Evolutionary conservation across 2,888 invertebrate genomes (phyloP).

Genomic region (Callyntrura sp.): DNA sequence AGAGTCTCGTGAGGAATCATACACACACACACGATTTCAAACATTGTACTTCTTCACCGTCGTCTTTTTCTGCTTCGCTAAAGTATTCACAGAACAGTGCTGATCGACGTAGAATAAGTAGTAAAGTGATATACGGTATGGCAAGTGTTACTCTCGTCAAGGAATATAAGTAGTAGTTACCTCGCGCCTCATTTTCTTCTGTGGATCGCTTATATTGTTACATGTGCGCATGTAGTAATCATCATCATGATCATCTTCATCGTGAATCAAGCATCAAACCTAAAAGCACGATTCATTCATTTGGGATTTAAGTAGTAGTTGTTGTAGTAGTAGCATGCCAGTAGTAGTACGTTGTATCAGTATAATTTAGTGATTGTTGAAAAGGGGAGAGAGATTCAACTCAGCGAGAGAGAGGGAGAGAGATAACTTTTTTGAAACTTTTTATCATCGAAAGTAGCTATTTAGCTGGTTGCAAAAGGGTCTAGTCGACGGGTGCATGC

Average conservation of each 20-base stretch:
- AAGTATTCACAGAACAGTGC: not conserved
- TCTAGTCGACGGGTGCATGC: not conserved
- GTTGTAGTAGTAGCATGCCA: constrained; percentile 29
- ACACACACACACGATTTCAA: constrained; percentile 13
- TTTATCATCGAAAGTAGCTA: constrained; percentile 26
- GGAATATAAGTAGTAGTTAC: constrained; percentile 23
- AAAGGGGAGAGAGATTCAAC: constrained; percentile 1
- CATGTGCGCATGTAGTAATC: constrained; percentile 28
- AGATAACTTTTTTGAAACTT: constrained; percentile 26
- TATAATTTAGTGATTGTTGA: constrained; percentile 54
- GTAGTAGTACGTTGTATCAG: constrained; percentile 12
- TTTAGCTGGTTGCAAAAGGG: constrained; percentile 8
- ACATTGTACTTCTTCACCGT: constrained; percentile 9
- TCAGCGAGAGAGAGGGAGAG: constrained; percentile 12
- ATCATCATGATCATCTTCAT: constrained; percentile 55
- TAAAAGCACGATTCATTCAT: constrained; percentile 68
- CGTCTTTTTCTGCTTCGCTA: not conserved
- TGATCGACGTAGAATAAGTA: too few species aligned
- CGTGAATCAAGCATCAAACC: constrained; percentile 63
- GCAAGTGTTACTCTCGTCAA: not conserved
- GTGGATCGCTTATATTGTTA: constrained; percentile 41
- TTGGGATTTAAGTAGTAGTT: constrained; percentile 46
- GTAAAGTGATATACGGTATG: not conserved
- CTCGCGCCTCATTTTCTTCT: constrained; percentile 14
- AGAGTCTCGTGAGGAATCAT: constrained; percentile 24